Percentiles rank a stretch among this genome's conserved stretches.
These are phyloP conservation scores for Procambarus virginalis DNA, from an alignment of 1,140 invertebrate genomes.

Conservation along the genomic window DNA sequence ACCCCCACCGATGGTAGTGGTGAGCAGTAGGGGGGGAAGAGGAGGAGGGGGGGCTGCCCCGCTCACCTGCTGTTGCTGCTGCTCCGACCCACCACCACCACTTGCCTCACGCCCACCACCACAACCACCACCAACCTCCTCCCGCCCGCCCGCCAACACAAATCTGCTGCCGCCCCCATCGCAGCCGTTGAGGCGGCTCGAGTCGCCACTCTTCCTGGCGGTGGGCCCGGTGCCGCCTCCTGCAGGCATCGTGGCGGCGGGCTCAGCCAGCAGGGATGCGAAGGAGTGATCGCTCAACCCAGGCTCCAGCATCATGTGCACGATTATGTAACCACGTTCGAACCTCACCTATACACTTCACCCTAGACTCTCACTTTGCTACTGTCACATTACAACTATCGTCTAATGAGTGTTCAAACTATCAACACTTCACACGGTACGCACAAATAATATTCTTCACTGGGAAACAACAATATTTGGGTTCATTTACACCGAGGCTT, in stretches of 20 bases:
- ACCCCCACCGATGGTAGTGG: constrained; percentile 16
- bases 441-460: too few species aligned
- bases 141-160: constrained; percentile 13
- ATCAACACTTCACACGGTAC: background rate
- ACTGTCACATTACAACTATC: background rate
- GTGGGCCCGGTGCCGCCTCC: constrained; percentile 11
- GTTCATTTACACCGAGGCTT: too few species aligned
- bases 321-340: background rate
- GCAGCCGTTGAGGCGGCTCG: constrained; percentile 1
- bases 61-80: constrained; percentile 30
- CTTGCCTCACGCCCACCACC: constrained; percentile 14
- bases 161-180: constrained; percentile 6
- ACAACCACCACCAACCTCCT: too few species aligned
- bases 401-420: background rate
- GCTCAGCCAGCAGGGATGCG: constrained; percentile 41
- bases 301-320: constrained; percentile 51
- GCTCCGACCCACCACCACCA: constrained; percentile 14
- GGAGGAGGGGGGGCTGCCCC: constrained; percentile 12
- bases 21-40: background rate
- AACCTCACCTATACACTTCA: background rate
- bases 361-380: background rate
- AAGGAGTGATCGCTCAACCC: constrained; percentile 38
- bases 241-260: background rate
- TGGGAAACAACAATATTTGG: too few species aligned
- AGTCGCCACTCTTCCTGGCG: constrained; percentile 12